Base-by-base conservation (phyloP, 2,113 vertebrate genomes). In the Condylura cristata region DNA sequence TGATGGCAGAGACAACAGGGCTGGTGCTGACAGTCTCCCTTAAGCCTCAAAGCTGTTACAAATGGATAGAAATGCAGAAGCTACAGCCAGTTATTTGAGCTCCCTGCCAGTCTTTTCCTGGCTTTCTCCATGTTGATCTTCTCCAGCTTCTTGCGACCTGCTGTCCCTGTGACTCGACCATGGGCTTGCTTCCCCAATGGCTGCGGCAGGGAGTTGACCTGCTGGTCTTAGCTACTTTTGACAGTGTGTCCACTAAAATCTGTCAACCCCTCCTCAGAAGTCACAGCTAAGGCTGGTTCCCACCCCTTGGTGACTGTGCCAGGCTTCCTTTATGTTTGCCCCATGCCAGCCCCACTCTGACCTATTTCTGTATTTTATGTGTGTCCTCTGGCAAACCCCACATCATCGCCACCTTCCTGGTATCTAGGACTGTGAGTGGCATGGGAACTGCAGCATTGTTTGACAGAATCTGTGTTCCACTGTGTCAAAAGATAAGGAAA, bases 321-420 rank as follows among this genome's bases (percentile, higher is more conserved):
- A 20, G 48, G 46, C n/a, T 51, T 84, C 70, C 28, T 86, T 68
- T 86, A 53, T 82, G 89, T 86, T 90, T 70, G 53, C 66, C 34
- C 80, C 71, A 72, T 41, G 81, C 75, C 78, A 60, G 39, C 87
- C 32, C 0, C 1, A 53, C 81, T 93, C 84, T 72, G 76, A n/a
- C 68, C 83, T 96, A 70, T 97, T 91, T 97, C 91, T 95, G 79
- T 65, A 81, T 71, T 44, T 56, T 41, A 2, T 66, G 37, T 76
- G 87, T 84, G 76, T 58, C 71, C 86, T 91, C 83, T 78, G 68
- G 82, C 78, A 87, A 74, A 34, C 30, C 61, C 75, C 39, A 65
- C n/a, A 5, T 76, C 71, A 80, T 84, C 12, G 32, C 94, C 92
- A 94, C 71, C 65, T 87, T 96, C 61, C 81, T 60, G 70, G 72